Conservation (phyloP, 2,888 invertebrate species). For the Bellardia pandia region DNA sequence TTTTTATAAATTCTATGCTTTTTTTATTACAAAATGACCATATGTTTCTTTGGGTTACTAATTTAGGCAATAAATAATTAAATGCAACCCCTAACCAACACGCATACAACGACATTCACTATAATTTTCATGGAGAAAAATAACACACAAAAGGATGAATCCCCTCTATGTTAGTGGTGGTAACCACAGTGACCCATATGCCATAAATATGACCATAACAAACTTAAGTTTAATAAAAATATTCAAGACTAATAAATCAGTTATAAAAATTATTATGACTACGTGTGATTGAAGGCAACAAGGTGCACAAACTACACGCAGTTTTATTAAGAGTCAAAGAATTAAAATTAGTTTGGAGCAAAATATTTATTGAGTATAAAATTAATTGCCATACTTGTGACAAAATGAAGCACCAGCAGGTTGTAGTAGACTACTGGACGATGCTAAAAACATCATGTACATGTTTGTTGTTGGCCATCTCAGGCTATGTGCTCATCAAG, state of each 20-base stretch:
- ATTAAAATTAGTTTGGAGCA: no score
- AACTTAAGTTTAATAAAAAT: conserved; percentile 2
- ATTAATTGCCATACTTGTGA: conserved; percentile 53
- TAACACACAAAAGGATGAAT: background rate
- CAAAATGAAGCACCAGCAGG: conserved; percentile 84
- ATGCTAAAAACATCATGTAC: conserved; percentile 82
- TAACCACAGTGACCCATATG: conserved; percentile 56
- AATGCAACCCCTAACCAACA: conserved; percentile 5
- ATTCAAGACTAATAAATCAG: conserved; percentile 42
- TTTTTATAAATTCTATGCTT: no score
- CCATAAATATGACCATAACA: conserved; percentile 60
- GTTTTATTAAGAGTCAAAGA: background rate
- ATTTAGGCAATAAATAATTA: no score
- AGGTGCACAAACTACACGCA: background rate
- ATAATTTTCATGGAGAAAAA: conserved; percentile 12
- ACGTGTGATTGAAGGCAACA: background rate
- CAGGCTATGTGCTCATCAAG: conserved; percentile 82
- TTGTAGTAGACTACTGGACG: conserved; percentile 82
- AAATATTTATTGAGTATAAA: conserved; percentile 50
- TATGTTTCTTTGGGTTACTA: no score
- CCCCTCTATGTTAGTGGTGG: conserved; percentile 1
- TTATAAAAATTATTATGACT: conserved; percentile 22
- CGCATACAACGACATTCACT: background rate
- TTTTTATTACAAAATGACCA: no score
- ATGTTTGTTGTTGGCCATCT: conserved; percentile 80